phyloP scores from a whole-genome alignment of 2,888 invertebrate species.

The Apodemia zela region DNA sequence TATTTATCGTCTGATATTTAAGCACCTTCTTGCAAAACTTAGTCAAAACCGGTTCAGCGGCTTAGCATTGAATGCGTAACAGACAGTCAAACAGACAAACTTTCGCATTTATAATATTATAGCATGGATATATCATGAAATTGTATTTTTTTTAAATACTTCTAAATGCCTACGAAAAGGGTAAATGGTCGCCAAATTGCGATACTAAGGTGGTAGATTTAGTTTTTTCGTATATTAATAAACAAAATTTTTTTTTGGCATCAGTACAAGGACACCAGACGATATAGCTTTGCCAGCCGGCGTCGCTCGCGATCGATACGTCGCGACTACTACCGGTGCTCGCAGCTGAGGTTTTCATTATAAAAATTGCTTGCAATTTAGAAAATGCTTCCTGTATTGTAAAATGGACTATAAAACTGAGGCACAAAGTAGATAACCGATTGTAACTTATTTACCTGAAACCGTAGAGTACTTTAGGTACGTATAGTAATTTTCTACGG shows the following conservation, averaged over 20 bases:
- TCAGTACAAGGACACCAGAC: neutral
- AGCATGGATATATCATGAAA: too few relatives aligned
- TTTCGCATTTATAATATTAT: too few relatives aligned
- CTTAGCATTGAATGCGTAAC: too few relatives aligned
- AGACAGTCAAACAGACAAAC: too few relatives aligned
- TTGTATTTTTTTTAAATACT: too few relatives aligned
- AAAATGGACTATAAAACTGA: conserved; percentile 12
- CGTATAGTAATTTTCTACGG: conserved; percentile 8
- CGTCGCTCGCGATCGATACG: conserved; percentile 40
- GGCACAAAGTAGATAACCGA: conserved; percentile 1
- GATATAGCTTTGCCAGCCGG: conserved; percentile 28
- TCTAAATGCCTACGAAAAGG: too few relatives aligned
- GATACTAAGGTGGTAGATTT: too few relatives aligned
- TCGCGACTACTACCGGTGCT: conserved; percentile 36
- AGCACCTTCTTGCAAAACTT: too few relatives aligned
- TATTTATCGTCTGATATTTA: too few relatives aligned
- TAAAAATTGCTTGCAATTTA: conserved; percentile 33
- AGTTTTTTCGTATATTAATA: too few relatives aligned
- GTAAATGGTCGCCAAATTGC: too few relatives aligned
- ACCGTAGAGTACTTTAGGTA: neutral
- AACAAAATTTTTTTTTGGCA: neutral
- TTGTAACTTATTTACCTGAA: conserved; percentile 11
- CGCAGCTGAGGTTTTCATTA: conserved; percentile 29
- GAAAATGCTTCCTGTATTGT: conserved; percentile 18
- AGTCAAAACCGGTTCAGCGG: too few relatives aligned